These are phyloP conservation scores for Echinops telfairi DNA, from an alignment of 2,113 vertebrate species.

Conservation along the genomic window DNA sequence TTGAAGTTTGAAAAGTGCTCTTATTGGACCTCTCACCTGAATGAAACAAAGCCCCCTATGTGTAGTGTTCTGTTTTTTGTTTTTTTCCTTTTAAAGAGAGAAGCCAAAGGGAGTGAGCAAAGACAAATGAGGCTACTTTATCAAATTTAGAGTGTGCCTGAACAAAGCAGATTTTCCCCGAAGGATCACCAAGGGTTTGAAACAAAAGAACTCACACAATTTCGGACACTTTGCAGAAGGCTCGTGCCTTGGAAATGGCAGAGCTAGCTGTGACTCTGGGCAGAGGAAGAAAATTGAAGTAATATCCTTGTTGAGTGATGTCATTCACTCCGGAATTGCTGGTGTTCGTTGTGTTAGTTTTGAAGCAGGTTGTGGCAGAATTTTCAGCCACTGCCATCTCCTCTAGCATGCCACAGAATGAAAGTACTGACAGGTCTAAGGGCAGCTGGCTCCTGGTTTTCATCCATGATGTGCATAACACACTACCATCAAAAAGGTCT, in stretches of 20 bases:
- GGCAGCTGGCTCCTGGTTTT: neutral
- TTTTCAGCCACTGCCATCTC: neutral
- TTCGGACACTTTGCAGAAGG: neutral
- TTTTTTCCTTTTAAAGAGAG: neutral
- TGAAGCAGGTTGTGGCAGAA: neutral
- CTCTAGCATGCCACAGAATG: neutral
- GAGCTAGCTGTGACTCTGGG: slow-evolving; percentile 6
- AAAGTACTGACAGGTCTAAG: neutral
- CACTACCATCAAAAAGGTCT: neutral
- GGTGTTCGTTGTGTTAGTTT: neutral
- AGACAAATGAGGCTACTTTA: neutral
- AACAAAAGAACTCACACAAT: neutral
- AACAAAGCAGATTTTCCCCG: neutral
- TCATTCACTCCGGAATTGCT: slow-evolving; percentile 10
- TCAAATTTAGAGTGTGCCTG: slow-evolving; percentile 5
- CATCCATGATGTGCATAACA: neutral
- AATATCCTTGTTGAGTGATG: neutral
- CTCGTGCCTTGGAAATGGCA: neutral
- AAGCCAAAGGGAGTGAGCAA: slow-evolving; percentile 27
- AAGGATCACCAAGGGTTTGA: neutral
- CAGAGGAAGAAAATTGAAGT: slow-evolving; percentile 44
- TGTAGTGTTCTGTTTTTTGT: no score
- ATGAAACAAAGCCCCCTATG: neutral
- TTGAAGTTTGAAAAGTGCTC: neutral
- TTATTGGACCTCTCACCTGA: neutral